A percentile compares a stretch with the other conserved stretches of the same genome.
Conservation (phyloP, 2,888 invertebrate species). For the Atethmia centrago region DNA sequence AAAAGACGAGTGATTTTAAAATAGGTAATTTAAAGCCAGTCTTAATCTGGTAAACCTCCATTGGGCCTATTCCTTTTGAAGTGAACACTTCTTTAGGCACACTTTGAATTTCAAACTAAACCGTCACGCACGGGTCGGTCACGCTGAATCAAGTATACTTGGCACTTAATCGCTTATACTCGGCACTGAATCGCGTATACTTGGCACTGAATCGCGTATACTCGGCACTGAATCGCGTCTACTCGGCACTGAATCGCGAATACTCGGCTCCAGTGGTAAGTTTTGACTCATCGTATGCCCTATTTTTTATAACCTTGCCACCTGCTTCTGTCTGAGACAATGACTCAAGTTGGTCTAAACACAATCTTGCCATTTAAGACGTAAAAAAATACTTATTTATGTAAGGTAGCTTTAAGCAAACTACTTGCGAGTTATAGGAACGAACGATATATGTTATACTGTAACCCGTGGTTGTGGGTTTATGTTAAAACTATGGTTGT, state of each 20-base stretch:
- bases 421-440: conserved; percentile 30
- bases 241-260: not conserved
- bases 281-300: not conserved
- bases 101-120: not conserved
- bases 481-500: not conserved
- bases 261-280: not conserved
- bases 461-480: too few relatives aligned
- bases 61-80: not conserved
- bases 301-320: conserved; percentile 6
- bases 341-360: conserved; percentile 16
- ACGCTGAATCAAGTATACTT: not conserved
- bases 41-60: not conserved
- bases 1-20: not conserved
- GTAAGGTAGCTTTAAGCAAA: conserved; percentile 61
- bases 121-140: not conserved
- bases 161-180: too few relatives aligned
- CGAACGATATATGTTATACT: conserved; percentile 21
- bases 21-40: not conserved
- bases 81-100: not conserved
- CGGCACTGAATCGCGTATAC: too few relatives aligned
- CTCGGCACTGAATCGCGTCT: not conserved
- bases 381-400: conserved; percentile 48
- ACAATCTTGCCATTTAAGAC: conserved; percentile 60
- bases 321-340: not conserved
- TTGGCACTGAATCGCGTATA: not conserved